These are phyloP conservation scores for Lucilia cuprina DNA, from an alignment of 1,140 invertebrate species.

Conservation along the genomic window DNA sequence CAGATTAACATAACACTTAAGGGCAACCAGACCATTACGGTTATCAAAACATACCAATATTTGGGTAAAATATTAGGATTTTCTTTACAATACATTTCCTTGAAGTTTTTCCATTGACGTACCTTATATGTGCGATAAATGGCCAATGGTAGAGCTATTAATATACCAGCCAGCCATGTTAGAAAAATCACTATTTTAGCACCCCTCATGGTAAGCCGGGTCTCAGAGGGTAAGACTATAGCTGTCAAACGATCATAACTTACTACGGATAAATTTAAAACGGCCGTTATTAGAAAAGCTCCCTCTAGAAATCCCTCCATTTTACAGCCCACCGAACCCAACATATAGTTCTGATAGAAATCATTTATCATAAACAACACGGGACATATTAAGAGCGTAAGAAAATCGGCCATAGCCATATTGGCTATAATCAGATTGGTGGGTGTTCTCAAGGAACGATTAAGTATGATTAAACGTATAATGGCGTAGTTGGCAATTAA, in stretches of 20 bases:
- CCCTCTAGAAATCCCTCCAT: conserved; percentile 74
- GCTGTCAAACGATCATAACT: conserved; percentile 84
- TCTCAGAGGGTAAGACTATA: conserved; percentile 76
- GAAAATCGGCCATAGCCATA: conserved; percentile 78
- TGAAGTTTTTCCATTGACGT: conserved; percentile 73
- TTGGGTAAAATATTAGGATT: conserved; percentile 68
- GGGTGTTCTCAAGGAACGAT: conserved; percentile 74
- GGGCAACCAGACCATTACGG: conserved; percentile 75
- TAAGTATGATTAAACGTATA: conserved; percentile 72
- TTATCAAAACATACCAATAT: conserved; percentile 78
- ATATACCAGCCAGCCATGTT: conserved; percentile 73
- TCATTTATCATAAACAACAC: conserved; percentile 75
- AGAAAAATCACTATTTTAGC: conserved; percentile 69
- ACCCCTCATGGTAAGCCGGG: conserved; percentile 68
- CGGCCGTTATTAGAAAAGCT: conserved; percentile 73
- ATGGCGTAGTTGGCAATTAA: conserved; percentile 77
- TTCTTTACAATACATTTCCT: conserved; percentile 75
- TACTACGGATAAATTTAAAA: conserved; percentile 79
- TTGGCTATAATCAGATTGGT: conserved; percentile 83
- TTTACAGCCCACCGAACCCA: conserved; percentile 73
- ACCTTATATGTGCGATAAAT: conserved; percentile 71
- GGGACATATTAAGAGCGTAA: conserved; percentile 77
- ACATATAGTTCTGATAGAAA: conserved; percentile 77
- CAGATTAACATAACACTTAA: conserved; percentile 73
- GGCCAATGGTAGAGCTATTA: conserved; percentile 71